Conservation (phyloP, 2,797 vertebrate species). For the Odontamblyopus lacepedii region DNA sequence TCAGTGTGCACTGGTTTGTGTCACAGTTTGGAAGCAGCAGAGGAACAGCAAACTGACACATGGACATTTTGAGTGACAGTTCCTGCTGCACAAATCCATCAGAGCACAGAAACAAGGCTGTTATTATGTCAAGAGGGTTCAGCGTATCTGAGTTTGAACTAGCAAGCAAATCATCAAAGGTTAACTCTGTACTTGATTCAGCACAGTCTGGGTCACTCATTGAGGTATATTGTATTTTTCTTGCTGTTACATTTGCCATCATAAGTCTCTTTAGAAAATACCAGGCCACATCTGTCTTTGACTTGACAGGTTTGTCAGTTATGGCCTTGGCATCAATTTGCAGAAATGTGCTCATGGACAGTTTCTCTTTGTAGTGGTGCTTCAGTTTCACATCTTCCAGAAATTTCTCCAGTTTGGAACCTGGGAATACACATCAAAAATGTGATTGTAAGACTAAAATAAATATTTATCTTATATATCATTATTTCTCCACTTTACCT, state of each 20-base stretch:
- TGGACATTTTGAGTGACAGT: conserved; percentile 64
- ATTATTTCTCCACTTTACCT: too few relatives aligned
- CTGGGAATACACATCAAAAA: conserved; percentile 35
- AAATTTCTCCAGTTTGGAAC: conserved; percentile 35
- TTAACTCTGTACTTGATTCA: background rate
- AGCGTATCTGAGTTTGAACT: background rate
- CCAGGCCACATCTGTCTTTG: conserved; percentile 57
- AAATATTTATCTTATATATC: background rate
- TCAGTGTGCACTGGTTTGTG: conserved; percentile 61
- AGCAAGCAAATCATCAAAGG: conserved; percentile 1
- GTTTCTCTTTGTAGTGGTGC: conserved; percentile 49
- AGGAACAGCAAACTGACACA: conserved; percentile 81
- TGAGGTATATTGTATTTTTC: conserved; percentile 39
- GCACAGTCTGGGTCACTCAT: conserved; percentile 5
- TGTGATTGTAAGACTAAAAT: background rate
- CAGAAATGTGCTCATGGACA: conserved; percentile 58
- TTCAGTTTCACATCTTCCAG: conserved; percentile 56
- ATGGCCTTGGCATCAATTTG: conserved; percentile 55
- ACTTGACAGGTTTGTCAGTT: conserved; percentile 41
- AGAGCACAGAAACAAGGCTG: conserved; percentile 78
- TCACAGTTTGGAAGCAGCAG: conserved; percentile 74
- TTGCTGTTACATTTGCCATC: conserved; percentile 71
- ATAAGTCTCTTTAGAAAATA: conserved; percentile 69
- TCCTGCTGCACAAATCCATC: conserved; percentile 84
- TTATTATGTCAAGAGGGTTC: conserved; percentile 78